A percentile compares a stretch with the other conserved stretches of the same genome.
Evolutionary conservation across 2,888 invertebrate genomes (phyloP).

Genomic region (Liodrosophila aerea): DNA sequence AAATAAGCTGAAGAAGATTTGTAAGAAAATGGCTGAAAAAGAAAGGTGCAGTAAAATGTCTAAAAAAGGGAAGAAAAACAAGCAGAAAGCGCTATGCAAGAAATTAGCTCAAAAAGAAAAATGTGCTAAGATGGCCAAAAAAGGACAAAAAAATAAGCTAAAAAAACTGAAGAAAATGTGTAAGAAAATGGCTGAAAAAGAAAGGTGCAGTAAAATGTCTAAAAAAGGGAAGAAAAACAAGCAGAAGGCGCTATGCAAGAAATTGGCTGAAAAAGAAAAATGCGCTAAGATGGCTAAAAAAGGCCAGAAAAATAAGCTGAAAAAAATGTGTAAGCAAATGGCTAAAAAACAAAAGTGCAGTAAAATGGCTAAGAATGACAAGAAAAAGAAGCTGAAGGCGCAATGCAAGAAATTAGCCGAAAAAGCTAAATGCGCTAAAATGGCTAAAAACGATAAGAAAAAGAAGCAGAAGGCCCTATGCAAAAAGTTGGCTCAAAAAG

Average conservation of each 20-base stretch:
- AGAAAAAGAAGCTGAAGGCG: constrained; percentile 4
- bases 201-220: neutral
- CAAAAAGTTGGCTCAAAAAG: constrained; percentile 2
- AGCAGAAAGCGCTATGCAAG: neutral
- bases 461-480: no score
- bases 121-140: neutral
- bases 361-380: constrained; percentile 2
- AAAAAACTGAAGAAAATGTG: no score
- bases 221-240: constrained; percentile 23
- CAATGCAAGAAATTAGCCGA: neutral
- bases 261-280: constrained; percentile 7
- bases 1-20: neutral
- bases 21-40: constrained; percentile 18
- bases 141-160: neutral
- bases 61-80: neutral
- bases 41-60: neutral
- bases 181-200: constrained; percentile 24
- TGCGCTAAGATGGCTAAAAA: constrained; percentile 16
- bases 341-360: constrained; percentile 10
- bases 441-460: neutral
- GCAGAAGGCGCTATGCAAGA: neutral
- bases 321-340: constrained; percentile 7
- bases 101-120: neutral
- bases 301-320: neutral
- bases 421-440: neutral